Conservation (phyloP, 2,888 invertebrate species). For the Meiosimyza platycephala region DNA sequence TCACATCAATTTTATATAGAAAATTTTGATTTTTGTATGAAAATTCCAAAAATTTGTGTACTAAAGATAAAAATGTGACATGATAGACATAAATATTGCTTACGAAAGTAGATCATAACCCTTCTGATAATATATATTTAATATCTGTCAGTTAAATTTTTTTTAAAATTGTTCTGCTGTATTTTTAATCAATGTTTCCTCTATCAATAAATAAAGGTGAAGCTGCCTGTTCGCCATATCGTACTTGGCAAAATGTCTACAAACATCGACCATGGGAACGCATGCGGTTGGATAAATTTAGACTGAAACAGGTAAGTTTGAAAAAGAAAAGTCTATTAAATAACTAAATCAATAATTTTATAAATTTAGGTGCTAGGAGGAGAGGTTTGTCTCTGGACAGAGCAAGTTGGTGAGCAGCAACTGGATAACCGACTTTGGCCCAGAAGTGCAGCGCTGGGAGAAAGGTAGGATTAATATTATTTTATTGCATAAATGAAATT, state of each 20-base stretch:
- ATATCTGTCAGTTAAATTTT: no score
- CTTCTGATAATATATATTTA: no score
- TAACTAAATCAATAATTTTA: conserved; percentile 5
- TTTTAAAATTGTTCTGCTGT: no score
- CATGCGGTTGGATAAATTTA: conserved; percentile 63
- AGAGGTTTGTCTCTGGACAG: conserved; percentile 87
- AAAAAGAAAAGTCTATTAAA: not conserved
- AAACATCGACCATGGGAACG: conserved; percentile 82
- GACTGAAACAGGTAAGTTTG: conserved; percentile 61
- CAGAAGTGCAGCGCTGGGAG: conserved; percentile 82
- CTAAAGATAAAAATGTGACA: no score
- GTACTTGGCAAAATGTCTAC: conserved; percentile 88
- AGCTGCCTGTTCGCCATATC: conserved; percentile 88
- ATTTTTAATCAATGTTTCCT: no score
- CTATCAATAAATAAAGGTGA: conserved; percentile 69
- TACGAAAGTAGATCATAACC: no score
- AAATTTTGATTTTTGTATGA: no score
- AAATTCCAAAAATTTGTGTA: no score
- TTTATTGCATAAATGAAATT: not conserved
- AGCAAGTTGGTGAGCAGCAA: conserved; percentile 80
- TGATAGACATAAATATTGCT: no score
- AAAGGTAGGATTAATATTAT: conserved; percentile 68
- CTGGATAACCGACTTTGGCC: conserved; percentile 87
- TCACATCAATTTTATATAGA: no score
- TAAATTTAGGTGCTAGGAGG: conserved; percentile 71